Evolutionary conservation across 2,113 vertebrate genomes (phyloP).

Genomic region (Pachycephala philippinensis): DNA sequence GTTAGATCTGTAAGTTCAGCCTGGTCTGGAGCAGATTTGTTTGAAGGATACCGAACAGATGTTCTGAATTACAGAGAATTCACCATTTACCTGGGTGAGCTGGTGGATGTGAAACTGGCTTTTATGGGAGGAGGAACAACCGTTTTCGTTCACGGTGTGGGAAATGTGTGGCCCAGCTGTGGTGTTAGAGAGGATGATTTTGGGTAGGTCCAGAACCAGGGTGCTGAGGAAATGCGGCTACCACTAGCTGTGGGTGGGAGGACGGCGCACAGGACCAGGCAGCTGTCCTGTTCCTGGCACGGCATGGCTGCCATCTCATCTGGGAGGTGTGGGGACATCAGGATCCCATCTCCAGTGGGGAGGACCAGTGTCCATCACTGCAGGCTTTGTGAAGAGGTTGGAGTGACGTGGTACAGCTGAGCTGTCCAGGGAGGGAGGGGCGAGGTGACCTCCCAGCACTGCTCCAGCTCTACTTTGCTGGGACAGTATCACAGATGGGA

Average conservation of each 20-base stretch:
- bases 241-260: rapidly evolving
- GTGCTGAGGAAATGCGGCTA: rapidly evolving
- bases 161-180: neutral
- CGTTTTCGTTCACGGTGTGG: rapidly evolving
- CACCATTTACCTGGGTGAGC: neutral
- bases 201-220: neutral
- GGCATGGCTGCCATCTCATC: rapidly evolving
- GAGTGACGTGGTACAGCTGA: rapidly evolving
- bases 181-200: neutral
- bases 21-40: neutral
- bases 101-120: neutral
- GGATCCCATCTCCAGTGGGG: rapidly evolving
- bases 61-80: neutral
- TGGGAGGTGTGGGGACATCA: neutral
- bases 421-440: neutral
- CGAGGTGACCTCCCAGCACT: rapidly evolving
- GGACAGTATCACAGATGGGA: neutral
- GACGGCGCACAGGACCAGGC: rapidly evolving
- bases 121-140: neutral
- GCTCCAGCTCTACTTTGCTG: neutral
- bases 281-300: neutral
- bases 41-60: neutral
- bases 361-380: too few relatives aligned
- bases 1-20: neutral
- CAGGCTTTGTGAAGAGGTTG: neutral